A percentile compares a stretch with the other conserved stretches of the same genome.
phyloP scores from a whole-genome alignment of 2,113 vertebrate genomes.

The Onychostruthus taczanowskii region DNA sequence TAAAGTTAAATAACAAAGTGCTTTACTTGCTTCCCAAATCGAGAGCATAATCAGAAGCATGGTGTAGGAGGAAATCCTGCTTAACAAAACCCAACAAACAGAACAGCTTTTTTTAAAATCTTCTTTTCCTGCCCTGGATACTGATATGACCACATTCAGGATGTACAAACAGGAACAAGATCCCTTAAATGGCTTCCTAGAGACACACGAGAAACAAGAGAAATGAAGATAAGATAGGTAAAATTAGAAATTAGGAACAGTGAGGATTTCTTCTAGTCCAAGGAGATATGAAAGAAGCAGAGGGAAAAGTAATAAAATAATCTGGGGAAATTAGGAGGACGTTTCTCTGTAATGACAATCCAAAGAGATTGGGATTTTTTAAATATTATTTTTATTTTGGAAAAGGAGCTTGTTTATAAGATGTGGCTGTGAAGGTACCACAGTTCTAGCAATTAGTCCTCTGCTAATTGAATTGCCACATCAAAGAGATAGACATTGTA shows the following conservation, averaged over 20 bases:
- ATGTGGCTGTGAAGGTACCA: background rate
- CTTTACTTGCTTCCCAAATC: background rate
- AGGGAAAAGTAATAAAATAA: background rate
- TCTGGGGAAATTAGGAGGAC: background rate
- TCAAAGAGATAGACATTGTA: background rate
- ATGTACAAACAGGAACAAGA: background rate
- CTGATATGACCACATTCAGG: background rate
- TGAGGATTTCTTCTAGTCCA: background rate
- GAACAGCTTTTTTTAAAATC: background rate
- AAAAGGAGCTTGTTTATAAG: background rate
- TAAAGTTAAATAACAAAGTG: background rate
- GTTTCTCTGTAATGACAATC: background rate
- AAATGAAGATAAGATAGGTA: background rate
- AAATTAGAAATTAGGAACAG: background rate
- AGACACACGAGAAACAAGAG: background rate
- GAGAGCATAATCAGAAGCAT: background rate
- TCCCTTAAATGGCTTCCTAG: background rate
- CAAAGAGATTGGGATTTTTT: background rate
- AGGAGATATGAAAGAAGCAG: background rate
- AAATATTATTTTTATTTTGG: background rate
- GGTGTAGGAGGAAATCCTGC: background rate
- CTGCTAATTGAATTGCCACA: constrained; percentile 18
- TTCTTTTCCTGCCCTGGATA: background rate
- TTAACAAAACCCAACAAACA: background rate
- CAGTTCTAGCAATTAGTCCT: background rate